Base-by-base conservation (phyloP, 30 jellyfish, hydroid and myxozoan genomes). In the Chrysaora quinquecirrha region DNA sequence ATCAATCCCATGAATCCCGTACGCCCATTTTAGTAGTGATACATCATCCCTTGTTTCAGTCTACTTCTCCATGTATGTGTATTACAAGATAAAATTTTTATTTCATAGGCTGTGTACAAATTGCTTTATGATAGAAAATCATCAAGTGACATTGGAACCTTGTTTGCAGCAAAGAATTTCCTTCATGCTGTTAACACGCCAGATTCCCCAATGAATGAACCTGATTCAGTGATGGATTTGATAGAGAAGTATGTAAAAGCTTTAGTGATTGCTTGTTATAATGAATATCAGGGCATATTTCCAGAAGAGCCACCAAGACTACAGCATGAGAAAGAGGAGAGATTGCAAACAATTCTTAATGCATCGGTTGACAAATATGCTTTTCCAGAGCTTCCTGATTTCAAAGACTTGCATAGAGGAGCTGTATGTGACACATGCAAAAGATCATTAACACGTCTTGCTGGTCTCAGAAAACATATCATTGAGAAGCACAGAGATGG, bases 131-230 rank as follows among this genome's bases (percentile, higher is more conserved):
- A 61, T 20, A 66, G 34, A 66, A 3, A 66, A 24, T 66, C 52
- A 21, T 28, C 52, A 9, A 23, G 78, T 1, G 34, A 66, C 30
- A 31, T 66, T 66, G 78, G 58, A 9, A 66, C 78, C 27, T 14
- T 66, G 58, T 66, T 25, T 66, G 78, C 78, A 1, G 78, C 78
- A 28, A 66, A 43, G 34, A 28, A 66, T 27, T 66, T 66, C 34
- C 48, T 66, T 12, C 27, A 66, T 25, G 78, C 47, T 4, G 34
- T 22, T 18, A 29, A 66, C 30, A 32, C 48, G 3, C 78, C 78
- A 11, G 58, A 28, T 66, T 7, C 18, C 11, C 78, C 78, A 66
- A 66, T 66, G 78, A 56, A 66, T 31, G 58, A 66, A 16, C 78
- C 78, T 4, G 78, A 66, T 32, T 16, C 50, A 24, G 78, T 43